Conservation (phyloP, 2,797 vertebrate species). For the Chaetophractus vellerosus region DNA sequence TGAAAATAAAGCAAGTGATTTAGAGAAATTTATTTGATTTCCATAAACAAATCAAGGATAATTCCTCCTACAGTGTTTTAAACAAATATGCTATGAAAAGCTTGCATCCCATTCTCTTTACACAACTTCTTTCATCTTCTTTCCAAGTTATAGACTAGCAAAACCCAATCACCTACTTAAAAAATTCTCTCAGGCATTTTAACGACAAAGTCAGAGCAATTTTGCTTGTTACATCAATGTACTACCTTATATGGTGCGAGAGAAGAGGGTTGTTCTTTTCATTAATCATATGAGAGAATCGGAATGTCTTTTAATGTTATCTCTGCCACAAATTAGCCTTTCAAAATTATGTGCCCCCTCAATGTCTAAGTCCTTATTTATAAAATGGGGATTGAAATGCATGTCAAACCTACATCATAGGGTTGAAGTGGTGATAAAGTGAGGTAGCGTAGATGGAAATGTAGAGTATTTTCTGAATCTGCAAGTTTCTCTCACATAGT, state of each 20-base stretch:
- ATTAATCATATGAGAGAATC: background rate
- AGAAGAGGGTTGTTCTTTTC: background rate
- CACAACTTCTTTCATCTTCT: constrained; percentile 69
- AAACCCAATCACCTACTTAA: constrained; percentile 60
- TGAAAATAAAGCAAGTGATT: constrained; percentile 56
- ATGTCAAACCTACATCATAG: background rate
- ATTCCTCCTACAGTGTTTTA: constrained; percentile 87
- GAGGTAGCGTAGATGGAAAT: background rate
- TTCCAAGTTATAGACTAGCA: constrained; percentile 60
- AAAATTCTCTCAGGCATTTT: constrained; percentile 68
- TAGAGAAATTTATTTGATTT: constrained; percentile 88
- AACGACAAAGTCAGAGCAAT: constrained; percentile 52
- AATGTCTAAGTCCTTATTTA: background rate
- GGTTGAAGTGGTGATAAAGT: background rate
- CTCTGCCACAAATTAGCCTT: background rate
- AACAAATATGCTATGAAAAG: constrained; percentile 88
- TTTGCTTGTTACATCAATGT: background rate
- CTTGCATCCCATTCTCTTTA: constrained; percentile 85
- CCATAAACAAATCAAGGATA: constrained; percentile 84
- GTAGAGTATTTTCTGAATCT: background rate
- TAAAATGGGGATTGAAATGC: background rate
- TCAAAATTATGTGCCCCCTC: background rate
- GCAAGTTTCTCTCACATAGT: background rate
- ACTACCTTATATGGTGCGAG: background rate
- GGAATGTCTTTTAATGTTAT: background rate